These are phyloP conservation scores for Dryocosmus kuriphilus DNA, from an alignment of 2,888 invertebrate species.

Conservation along the genomic window DNA sequence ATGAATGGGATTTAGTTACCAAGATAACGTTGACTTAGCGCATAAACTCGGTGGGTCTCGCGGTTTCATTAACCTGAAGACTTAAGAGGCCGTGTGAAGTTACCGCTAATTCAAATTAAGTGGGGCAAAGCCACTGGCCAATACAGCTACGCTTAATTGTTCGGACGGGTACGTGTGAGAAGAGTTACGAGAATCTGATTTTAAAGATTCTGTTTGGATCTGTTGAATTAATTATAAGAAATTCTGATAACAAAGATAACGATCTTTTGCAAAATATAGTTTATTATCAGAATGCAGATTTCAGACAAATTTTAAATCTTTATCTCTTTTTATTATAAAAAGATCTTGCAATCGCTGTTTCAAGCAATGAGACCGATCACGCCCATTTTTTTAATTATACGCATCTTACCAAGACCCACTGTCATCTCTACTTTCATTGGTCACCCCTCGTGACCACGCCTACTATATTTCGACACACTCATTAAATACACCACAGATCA, in stretches of 20 bases:
- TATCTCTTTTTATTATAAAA: no score
- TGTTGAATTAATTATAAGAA: background rate
- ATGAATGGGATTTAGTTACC: slow-evolving; percentile 39
- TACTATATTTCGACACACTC: no score
- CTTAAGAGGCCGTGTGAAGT: slow-evolving; percentile 60
- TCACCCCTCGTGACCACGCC: no score
- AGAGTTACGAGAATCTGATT: slow-evolving; percentile 1
- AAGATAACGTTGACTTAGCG: slow-evolving; percentile 46
- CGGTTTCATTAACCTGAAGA: slow-evolving; percentile 64
- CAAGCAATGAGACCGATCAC: no score
- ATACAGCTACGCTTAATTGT: slow-evolving; percentile 46
- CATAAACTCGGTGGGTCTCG: slow-evolving; percentile 56
- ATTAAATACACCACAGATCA: no score
- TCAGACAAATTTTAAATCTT: no score
- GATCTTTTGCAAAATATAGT: background rate
- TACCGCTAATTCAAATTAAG: slow-evolving; percentile 67
- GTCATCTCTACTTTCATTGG: no score
- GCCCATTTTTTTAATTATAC: no score
- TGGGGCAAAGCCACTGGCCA: slow-evolving; percentile 65
- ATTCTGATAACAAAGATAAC: background rate
- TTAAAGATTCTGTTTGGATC: background rate
- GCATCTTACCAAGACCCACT: no score
- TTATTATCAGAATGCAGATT: no score
- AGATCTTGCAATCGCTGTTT: no score
- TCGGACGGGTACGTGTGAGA: background rate